Evolutionary conservation across 30 jellyfish, hydroid and myxozoan species (phyloP), one percentile per base, ranked within the genome.

Genomic region (Aurelia sp.): DNA sequence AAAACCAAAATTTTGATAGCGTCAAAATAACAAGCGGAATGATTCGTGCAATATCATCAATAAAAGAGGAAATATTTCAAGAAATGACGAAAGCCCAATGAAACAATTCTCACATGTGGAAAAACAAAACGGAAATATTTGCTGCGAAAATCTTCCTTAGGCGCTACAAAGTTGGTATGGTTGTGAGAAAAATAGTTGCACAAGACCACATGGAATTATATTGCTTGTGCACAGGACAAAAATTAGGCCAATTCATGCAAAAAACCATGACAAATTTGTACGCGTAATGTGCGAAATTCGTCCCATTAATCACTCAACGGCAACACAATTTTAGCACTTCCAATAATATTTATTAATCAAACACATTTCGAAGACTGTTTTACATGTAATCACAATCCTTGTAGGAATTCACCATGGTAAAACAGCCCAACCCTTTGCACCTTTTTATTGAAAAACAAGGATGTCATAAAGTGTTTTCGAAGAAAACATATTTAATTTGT

Each of bases 281-380:
- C 55, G 44, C 15, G 27, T 18, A 80, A 80, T 33, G 75, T 38
- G 81, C 44, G 22, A 64, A 35, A 60, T 13, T 11, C 55, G 66
- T 13, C 87, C 67, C 87, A 60, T 76, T 76, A 24, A 33, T 13
- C 67, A 60, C 87, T 2, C 64, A 58, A 22, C 55, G 87, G 66
- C 51, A 35, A 63, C 38, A 76, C 76, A 58, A 76, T 60, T 24
- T 13, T 55, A 31, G 55, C 85, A 74, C 85, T 18, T 74, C 30
- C 20, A 8, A 13, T 64, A 21, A 21, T 5, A 53, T 0, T 33
- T 8, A 55, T 10, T 50, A 21, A 44, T 38, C 67, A 74, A 50
- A 53, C 59, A n/a, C 16, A 53, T 44, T 60, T 22, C 77, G 65
- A 76, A 63, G 65, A 4, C 69, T 41, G 62, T 76, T 76, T 35